A percentile compares a stretch with the other conserved stretches of the same genome.
phyloP scores from a whole-genome alignment of 2,888 invertebrate species.

The Osedax frankpressi region DNA sequence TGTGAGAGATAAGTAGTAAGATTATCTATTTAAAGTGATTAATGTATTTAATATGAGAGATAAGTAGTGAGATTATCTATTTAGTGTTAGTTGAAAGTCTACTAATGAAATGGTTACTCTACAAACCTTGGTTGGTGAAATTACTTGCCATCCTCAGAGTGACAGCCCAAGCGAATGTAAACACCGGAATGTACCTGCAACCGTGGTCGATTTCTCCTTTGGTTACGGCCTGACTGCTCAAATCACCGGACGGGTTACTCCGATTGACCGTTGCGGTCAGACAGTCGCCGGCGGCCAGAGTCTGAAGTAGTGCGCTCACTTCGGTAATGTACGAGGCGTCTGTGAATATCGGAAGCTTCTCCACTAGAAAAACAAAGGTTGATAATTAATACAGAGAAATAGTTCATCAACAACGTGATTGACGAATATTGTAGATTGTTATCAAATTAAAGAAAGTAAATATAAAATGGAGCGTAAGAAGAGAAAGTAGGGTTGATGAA shows the following conservation, averaged over 20 bases:
- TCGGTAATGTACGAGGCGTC: conserved; percentile 36
- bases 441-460: too few relatives aligned
- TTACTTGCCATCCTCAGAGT: conserved; percentile 48
- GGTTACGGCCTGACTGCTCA: not conserved
- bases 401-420: too few relatives aligned
- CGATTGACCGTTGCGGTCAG: not conserved
- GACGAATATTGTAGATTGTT: too few relatives aligned
- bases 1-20: too few relatives aligned
- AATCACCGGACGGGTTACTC: not conserved
- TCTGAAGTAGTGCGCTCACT: conserved; percentile 6
- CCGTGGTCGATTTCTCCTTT: conserved; percentile 47
- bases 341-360: conserved; percentile 42
- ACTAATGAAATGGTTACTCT: too few relatives aligned
- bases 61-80: too few relatives aligned
- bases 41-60: too few relatives aligned
- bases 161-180: conserved; percentile 60
- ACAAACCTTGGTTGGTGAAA: not conserved
- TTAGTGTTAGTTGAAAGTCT: too few relatives aligned
- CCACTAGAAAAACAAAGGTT: conserved; percentile 31
- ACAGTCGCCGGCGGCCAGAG: not conserved
- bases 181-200: conserved; percentile 49
- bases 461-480: too few relatives aligned
- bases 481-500: too few relatives aligned
- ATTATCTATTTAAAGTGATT: too few relatives aligned
- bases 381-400: not conserved